These are phyloP conservation scores for Hydropsyche tenuis DNA, from an alignment of 1,140 invertebrate species.

Conservation along the genomic window DNA sequence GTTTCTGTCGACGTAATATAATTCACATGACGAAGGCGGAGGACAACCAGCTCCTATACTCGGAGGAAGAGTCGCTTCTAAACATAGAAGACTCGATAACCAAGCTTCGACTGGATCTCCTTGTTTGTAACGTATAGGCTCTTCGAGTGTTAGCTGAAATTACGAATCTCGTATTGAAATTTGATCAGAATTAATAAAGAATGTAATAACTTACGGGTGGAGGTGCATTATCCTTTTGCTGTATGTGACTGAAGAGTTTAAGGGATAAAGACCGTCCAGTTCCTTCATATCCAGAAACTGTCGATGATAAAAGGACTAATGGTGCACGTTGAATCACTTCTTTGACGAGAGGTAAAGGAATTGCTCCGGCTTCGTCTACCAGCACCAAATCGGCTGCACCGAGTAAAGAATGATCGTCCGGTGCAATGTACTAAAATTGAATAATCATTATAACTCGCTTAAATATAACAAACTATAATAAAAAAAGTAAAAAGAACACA, in stretches of 20 bases:
- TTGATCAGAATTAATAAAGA: neutral
- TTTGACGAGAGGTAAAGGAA: conserved; percentile 93
- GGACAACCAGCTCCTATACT: conserved; percentile 80
- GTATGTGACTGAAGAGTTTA: conserved; percentile 92
- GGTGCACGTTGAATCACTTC: conserved; percentile 92
- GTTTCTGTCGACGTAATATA: conserved; percentile 92
- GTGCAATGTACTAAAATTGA: conserved; percentile 89
- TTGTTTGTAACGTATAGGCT: conserved; percentile 93
- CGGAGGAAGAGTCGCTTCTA: conserved; percentile 79
- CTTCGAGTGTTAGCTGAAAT: conserved; percentile 77
- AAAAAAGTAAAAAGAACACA: conserved; percentile 53
- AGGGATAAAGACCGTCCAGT: conserved; percentile 95
- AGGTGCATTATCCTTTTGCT: conserved; percentile 64
- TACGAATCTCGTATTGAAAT: neutral
- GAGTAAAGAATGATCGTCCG: conserved; percentile 86
- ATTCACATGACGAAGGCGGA: conserved; percentile 84
- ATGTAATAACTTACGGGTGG: conserved; percentile 56
- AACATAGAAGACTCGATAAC: conserved; percentile 90
- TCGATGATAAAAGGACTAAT: conserved; percentile 95
- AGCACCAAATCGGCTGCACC: conserved; percentile 94
- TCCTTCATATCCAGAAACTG: conserved; percentile 98
- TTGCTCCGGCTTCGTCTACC: conserved; percentile 99
- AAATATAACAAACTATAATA: conserved; percentile 29
- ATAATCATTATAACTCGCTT: conserved; percentile 10
- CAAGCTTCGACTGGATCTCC: conserved; percentile 91